phyloP scores from a whole-genome alignment of 2,888 invertebrate species.

The Pilophorus perplexus region DNA sequence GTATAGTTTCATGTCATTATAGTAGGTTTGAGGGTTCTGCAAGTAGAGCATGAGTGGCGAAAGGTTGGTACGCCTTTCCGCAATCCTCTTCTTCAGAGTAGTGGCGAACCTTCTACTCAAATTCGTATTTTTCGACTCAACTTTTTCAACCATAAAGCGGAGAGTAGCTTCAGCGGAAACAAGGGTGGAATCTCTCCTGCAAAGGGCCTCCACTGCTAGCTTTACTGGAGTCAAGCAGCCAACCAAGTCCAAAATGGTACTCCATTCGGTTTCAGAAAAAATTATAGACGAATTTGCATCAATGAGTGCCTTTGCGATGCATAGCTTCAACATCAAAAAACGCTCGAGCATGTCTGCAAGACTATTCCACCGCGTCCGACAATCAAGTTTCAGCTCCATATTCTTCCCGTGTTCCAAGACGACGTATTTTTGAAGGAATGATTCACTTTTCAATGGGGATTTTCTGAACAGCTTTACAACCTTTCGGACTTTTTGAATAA shows the following conservation, averaged over 20 bases:
- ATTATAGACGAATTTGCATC: conserved; percentile 40
- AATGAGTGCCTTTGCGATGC: conserved; percentile 46
- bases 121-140: too few species aligned
- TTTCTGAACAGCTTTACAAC: conserved; percentile 41
- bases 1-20: too few species aligned
- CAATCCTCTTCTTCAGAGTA: too few species aligned
- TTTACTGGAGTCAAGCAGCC: conserved; percentile 45
- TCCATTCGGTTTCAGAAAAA: conserved; percentile 37
- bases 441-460: conserved; percentile 44
- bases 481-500: conserved; percentile 39
- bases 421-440: too few species aligned
- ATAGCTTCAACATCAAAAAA: conserved; percentile 11
- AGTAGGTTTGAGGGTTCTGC: too few species aligned
- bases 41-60: too few species aligned
- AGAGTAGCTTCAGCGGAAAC: too few species aligned
- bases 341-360: conserved; percentile 1
- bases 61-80: too few species aligned
- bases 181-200: too few species aligned
- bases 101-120: too few species aligned
- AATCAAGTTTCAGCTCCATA: conserved; percentile 46
- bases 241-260: conserved; percentile 31
- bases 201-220: conserved; percentile 46
- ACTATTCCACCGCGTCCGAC: conserved; percentile 48
- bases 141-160: too few species aligned
- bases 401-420: conserved; percentile 41